Evolutionary conservation across 92 coral and sea anemone genomes (phyloP).

Genomic region (Isaurus tuberculatus): DNA sequence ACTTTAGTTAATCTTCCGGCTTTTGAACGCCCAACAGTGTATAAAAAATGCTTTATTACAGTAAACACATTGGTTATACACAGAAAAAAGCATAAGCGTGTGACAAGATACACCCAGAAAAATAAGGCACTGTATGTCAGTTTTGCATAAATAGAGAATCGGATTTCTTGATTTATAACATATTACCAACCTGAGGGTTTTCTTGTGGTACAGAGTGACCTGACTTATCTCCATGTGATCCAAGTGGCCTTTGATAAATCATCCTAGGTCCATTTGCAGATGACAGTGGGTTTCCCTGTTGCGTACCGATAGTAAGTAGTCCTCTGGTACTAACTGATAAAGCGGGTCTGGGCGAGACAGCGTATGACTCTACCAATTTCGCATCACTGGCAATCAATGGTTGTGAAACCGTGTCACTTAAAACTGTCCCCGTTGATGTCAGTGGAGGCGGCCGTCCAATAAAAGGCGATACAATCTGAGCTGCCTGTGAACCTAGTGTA

Average conservation of each 20-base stretch:
- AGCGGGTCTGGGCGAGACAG: constrained; percentile 71
- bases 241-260: constrained; percentile 40
- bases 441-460: constrained; percentile 38
- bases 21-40: too few relatives aligned
- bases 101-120: too few relatives aligned
- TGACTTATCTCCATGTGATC: constrained; percentile 54
- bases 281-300: constrained; percentile 19
- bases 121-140: too few relatives aligned
- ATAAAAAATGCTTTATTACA: too few relatives aligned
- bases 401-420: background rate
- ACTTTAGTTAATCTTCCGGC: too few relatives aligned
- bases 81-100: too few relatives aligned
- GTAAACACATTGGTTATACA: too few relatives aligned
- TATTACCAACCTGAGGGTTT: constrained; percentile 44
- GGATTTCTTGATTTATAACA: background rate
- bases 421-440: constrained; percentile 26
- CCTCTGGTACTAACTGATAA: constrained; percentile 70
- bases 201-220: constrained; percentile 44
- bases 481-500: constrained; percentile 5
- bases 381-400: constrained; percentile 30
- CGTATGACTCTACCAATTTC: constrained; percentile 33
- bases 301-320: constrained; percentile 24
- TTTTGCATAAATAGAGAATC: too few relatives aligned
- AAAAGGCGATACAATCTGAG: constrained; percentile 21
- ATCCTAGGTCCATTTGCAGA: constrained; percentile 14